Percentiles rank a stretch among this genome's conserved stretches.
Conservation (phyloP, 2,797 vertebrate species). For the Hylomyscus alleni region DNA sequence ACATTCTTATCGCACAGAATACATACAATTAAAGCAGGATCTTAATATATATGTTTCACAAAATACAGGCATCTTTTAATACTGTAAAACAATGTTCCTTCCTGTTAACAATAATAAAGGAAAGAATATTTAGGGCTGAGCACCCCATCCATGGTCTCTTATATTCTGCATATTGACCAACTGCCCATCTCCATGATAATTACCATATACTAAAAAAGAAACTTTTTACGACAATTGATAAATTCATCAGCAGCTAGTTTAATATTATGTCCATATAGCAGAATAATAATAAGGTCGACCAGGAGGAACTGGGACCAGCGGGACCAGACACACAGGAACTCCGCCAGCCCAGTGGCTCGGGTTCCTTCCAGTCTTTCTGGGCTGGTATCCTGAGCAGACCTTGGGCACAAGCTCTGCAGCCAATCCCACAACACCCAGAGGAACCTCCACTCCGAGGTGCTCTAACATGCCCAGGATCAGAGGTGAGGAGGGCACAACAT, state of each 20-base stretch:
- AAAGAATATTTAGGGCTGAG: background rate
- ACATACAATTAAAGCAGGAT: background rate
- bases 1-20: background rate
- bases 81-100: background rate
- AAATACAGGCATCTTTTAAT: background rate
- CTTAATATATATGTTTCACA: constrained; percentile 32
- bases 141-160: background rate
- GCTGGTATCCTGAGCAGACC: no score
- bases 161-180: background rate
- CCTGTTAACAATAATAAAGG: background rate
- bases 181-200: background rate
- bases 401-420: no score
- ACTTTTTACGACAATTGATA: background rate
- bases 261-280: background rate
- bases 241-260: background rate
- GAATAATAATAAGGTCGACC: background rate
- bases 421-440: no score
- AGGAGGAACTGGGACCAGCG: no score
- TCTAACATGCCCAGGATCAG: no score
- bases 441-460: no score
- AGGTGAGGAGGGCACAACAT: no score
- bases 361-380: no score
- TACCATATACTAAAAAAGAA: background rate
- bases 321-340: no score
- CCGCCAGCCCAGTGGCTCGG: no score